Evolutionary conservation across 2,888 invertebrate genomes (phyloP).

Genomic region (Bimastos eiseni): DNA sequence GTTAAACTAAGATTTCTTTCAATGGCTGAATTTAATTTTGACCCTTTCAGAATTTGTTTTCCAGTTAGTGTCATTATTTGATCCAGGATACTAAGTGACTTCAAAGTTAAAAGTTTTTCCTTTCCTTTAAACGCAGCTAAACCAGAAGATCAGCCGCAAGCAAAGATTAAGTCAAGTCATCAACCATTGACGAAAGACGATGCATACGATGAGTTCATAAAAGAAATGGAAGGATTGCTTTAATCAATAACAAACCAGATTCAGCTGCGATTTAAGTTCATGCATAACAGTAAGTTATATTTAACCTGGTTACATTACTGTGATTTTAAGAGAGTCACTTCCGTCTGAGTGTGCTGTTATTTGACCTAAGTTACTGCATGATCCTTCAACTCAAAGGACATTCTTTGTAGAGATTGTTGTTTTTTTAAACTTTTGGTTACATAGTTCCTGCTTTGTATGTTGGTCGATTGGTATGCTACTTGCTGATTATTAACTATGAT

Average conservation of each 20-base stretch:
- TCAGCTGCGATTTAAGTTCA: neutral
- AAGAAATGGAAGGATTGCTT: slow-evolving; percentile 92
- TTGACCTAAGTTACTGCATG: neutral
- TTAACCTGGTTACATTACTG: neutral
- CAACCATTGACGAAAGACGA: slow-evolving; percentile 80
- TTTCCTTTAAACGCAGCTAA: slow-evolving; percentile 2
- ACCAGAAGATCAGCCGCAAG: neutral
- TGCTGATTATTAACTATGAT: no score
- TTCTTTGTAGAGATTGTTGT: neutral
- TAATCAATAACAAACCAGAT: slow-evolving; percentile 56
- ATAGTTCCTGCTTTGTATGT: no score
- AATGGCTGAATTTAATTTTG: neutral
- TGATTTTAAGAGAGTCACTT: neutral
- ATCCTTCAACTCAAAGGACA: neutral
- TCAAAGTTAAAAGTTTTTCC: neutral
- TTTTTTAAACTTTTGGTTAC: neutral
- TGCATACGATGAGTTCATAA: slow-evolving; percentile 97
- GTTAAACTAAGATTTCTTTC: neutral
- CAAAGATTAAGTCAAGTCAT: neutral
- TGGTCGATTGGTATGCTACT: no score
- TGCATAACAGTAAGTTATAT: neutral
- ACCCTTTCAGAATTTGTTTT: neutral
- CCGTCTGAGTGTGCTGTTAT: neutral
- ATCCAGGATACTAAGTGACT: neutral
- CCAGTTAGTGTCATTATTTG: neutral